These are phyloP conservation scores for Bujurquina vittata DNA, from an alignment of 2,113 vertebrate genomes.

Conservation along the genomic window DNA sequence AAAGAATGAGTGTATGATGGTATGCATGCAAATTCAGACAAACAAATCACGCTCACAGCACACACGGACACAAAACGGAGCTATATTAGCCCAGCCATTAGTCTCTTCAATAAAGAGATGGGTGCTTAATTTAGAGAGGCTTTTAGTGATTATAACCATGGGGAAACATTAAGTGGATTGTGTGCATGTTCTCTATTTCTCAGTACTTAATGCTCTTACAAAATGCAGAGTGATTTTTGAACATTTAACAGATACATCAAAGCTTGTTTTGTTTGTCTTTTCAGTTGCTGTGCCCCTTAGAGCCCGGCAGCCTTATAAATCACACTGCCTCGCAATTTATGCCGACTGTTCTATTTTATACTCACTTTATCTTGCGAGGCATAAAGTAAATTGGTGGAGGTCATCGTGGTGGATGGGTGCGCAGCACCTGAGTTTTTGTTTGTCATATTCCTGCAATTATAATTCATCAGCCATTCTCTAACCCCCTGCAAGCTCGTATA, in stretches of 20 bases:
- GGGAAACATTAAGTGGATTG: background rate
- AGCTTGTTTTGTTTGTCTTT: background rate
- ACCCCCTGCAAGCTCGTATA: background rate
- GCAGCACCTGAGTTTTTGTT: background rate
- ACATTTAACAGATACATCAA: slow-evolving; percentile 4
- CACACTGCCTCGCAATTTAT: background rate
- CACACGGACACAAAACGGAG: background rate
- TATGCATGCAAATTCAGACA: slow-evolving; percentile 33
- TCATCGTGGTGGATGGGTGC: background rate
- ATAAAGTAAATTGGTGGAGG: background rate
- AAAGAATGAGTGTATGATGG: background rate
- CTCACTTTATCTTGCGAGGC: background rate
- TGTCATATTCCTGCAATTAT: background rate
- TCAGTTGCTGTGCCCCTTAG: background rate
- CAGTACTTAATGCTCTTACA: background rate
- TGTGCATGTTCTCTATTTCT: background rate
- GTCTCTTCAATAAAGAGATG: background rate
- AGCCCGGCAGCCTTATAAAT: background rate
- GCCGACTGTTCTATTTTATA: background rate
- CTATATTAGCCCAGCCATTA: background rate
- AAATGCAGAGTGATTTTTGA: background rate
- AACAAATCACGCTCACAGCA: slow-evolving; percentile 21
- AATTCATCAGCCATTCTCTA: background rate
- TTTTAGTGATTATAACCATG: slow-evolving; percentile 18
- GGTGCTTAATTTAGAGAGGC: slow-evolving; percentile 13